A percentile compares a stretch with the other conserved stretches of the same genome.
These are phyloP conservation scores for Ctenosaura bakeri DNA, from an alignment of 2,797 vertebrate species.

Conservation along the genomic window DNA sequence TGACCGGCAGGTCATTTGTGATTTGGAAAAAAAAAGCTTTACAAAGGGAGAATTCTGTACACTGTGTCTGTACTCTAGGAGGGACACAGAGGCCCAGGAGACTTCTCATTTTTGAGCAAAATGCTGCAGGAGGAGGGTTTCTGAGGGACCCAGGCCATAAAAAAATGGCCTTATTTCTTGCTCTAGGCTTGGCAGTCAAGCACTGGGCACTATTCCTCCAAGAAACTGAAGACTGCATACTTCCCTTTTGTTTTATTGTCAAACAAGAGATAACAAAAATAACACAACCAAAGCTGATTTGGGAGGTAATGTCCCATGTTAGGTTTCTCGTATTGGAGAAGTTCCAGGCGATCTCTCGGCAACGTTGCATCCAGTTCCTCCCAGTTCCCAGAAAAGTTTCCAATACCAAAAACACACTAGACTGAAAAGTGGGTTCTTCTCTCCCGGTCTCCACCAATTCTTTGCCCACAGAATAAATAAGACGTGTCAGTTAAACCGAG, in stretches of 20 bases:
- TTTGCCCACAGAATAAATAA: constrained; percentile 28
- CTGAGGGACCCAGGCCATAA: too few relatives aligned
- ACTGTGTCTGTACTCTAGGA: too few relatives aligned
- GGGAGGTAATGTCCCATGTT: constrained; percentile 42
- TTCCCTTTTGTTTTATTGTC: constrained; percentile 65
- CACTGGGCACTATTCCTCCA: neutral
- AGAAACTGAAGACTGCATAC: constrained; percentile 45
- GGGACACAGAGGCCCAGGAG: too few relatives aligned
- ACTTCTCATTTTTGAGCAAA: too few relatives aligned
- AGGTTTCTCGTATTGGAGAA: neutral
- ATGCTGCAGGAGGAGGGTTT: too few relatives aligned
- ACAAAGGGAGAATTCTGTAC: too few relatives aligned
- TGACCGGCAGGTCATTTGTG: too few relatives aligned
- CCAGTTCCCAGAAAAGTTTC: constrained; percentile 28
- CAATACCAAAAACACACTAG: neutral
- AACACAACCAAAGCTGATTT: constrained; percentile 27
- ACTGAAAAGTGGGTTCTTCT: constrained; percentile 21
- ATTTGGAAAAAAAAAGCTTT: too few relatives aligned
- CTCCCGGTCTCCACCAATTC: neutral
- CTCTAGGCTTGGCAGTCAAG: neutral
- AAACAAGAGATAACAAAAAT: constrained; percentile 43
- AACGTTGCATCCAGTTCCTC: neutral
- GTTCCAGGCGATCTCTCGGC: neutral
- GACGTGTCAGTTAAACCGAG: neutral
- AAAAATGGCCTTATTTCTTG: too few relatives aligned